phyloP scores from a whole-genome alignment of 2,888 invertebrate species.

The Melitaea athalia region DNA sequence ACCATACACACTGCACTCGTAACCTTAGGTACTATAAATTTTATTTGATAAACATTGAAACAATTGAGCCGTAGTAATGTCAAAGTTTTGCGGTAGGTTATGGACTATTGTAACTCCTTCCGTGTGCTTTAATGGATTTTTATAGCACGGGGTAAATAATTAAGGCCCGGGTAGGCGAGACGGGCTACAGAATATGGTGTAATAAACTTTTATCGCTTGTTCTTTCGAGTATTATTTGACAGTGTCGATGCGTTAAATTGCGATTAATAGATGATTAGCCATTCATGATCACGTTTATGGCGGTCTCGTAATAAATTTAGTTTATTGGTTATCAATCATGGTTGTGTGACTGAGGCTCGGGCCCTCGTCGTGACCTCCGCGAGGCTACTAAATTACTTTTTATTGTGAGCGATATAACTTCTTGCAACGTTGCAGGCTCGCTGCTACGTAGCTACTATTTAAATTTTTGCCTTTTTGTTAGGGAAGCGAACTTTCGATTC shows the following conservation, averaged over 20 bases:
- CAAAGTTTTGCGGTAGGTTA: conserved; percentile 76
- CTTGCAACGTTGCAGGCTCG: conserved; percentile 29
- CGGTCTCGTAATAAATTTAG: conserved; percentile 71
- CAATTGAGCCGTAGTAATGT: conserved; percentile 66
- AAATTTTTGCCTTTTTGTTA: not conserved
- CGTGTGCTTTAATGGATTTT: conserved; percentile 51
- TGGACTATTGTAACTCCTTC: conserved; percentile 64
- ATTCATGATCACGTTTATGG: conserved; percentile 68
- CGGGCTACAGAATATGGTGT: conserved; percentile 39
- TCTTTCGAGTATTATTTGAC: conserved; percentile 75
- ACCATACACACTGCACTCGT: conserved; percentile 61
- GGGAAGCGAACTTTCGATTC: not conserved
- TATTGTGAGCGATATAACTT: conserved; percentile 41
- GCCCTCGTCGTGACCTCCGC: conserved; percentile 48
- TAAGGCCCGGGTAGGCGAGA: conserved; percentile 21
- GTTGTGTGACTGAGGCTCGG: conserved; percentile 35
- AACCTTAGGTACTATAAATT: conserved; percentile 68
- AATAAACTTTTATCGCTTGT: conserved; percentile 71
- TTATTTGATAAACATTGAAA: conserved; percentile 78
- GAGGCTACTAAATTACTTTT: conserved; percentile 47
- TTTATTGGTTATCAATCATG: conserved; percentile 77
- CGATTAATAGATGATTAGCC: conserved; percentile 77
- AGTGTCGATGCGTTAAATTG: conserved; percentile 76
- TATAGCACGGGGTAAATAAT: conserved; percentile 33
- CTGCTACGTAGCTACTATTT: conserved; percentile 16